A percentile compares a stretch with the other conserved stretches of the same genome.
These are phyloP conservation scores for Coreius guichenoti DNA, from an alignment of 2,797 vertebrate species.

Conservation along the genomic window DNA sequence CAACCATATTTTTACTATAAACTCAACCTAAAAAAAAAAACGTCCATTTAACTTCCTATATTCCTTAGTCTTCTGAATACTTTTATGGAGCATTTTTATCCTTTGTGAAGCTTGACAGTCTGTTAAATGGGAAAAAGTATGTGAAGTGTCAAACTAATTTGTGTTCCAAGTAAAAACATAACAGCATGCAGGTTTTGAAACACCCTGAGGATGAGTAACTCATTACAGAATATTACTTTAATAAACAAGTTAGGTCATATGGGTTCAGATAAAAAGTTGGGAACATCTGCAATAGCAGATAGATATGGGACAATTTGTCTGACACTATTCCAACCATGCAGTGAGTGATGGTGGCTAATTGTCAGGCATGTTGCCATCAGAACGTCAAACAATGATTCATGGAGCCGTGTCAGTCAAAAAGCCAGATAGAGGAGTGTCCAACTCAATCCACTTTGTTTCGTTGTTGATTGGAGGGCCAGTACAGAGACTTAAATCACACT, in stretches of 20 bases:
- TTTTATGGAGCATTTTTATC: neutral
- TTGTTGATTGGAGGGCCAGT: constrained; percentile 45
- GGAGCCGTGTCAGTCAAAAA: constrained; percentile 48
- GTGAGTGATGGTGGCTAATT: constrained; percentile 1
- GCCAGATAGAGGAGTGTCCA: constrained; percentile 12
- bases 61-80: neutral
- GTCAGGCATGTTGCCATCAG: constrained; percentile 28
- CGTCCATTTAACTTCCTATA: neutral
- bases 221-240: neutral
- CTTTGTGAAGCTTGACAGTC: neutral
- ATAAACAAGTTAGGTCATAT: neutral
- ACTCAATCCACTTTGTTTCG: constrained; percentile 43
- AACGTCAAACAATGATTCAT: constrained; percentile 12
- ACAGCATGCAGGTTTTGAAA: neutral
- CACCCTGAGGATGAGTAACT: neutral
- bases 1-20: neutral
- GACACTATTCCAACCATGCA: constrained; percentile 7
- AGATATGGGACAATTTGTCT: neutral
- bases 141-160: neutral
- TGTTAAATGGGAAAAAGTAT: neutral
- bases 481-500: constrained; percentile 73
- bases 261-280: neutral
- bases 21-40: too few species aligned
- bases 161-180: neutral
- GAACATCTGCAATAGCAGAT: neutral